These are phyloP conservation scores for Stylophora pistillata DNA, from an alignment of 64 coral and sea anemone genomes.

Conservation along the genomic window DNA sequence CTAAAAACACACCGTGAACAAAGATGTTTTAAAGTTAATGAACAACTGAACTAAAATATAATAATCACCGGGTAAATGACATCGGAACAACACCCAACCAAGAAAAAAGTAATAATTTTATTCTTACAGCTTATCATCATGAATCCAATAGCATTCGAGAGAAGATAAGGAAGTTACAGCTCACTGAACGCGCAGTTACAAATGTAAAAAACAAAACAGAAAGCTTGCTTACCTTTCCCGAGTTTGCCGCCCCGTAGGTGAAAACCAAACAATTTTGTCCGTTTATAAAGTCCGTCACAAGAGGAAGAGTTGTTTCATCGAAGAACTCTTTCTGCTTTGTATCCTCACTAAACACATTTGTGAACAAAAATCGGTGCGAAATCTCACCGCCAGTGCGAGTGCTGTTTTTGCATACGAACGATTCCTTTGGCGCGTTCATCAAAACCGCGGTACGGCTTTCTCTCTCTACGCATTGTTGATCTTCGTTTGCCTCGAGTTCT, in stretches of 20 bases:
- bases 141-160: no score
- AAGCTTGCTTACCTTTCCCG: slow-evolving; percentile 90
- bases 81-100: no score
- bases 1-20: slow-evolving; percentile 9
- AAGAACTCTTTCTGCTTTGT: slow-evolving; percentile 91
- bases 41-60: no score
- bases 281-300: slow-evolving; percentile 90
- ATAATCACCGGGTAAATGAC: no score
- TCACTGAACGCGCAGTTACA: no score
- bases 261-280: slow-evolving; percentile 97
- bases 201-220: no score
- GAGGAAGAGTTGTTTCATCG: slow-evolving; percentile 73
- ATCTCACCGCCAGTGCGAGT: slow-evolving; percentile 81
- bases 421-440: slow-evolving; percentile 86
- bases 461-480: slow-evolving; percentile 81
- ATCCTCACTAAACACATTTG: slow-evolving; percentile 73
- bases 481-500: slow-evolving; percentile 56
- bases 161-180: no score
- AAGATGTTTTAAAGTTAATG: no score
- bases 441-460: slow-evolving; percentile 66
- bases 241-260: slow-evolving; percentile 93
- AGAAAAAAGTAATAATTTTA: no score
- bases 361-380: slow-evolving; percentile 94
- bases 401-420: slow-evolving; percentile 91
- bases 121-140: no score